Conservation (phyloP, 2,888 invertebrate genomes). For the Isoperla grammatica region DNA sequence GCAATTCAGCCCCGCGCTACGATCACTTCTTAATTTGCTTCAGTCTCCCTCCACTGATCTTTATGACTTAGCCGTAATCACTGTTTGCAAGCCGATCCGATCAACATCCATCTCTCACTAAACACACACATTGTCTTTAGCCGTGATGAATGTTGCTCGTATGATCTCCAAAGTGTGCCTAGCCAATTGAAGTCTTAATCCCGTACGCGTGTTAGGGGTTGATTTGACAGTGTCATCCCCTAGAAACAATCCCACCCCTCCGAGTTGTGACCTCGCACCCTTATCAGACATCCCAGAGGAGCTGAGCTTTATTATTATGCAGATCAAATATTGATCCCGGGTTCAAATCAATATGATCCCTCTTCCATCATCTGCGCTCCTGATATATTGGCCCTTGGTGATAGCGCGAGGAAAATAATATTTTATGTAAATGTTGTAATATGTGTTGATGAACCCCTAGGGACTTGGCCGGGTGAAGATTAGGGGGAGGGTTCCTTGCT, state of each 20-base stretch:
- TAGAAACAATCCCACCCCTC: constrained; percentile 1
- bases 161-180: constrained; percentile 5
- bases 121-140: constrained; percentile 26
- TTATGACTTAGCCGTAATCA: no score
- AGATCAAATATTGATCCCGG: constrained; percentile 47
- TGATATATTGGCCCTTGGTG: constrained; percentile 9
- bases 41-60: no score
- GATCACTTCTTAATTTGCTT: no score
- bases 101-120: constrained; percentile 16
- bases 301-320: constrained; percentile 45
- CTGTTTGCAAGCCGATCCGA: constrained; percentile 10
- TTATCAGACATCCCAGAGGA: constrained; percentile 25
- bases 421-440: constrained; percentile 32
- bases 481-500: not conserved
- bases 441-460: constrained; percentile 26
- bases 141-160: constrained; percentile 26
- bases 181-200: constrained; percentile 16
- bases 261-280: constrained; percentile 3
- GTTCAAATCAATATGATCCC: constrained; percentile 41
- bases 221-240: constrained; percentile 23
- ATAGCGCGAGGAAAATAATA: constrained; percentile 29
- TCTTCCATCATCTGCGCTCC: not conserved
- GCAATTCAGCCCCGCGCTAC: no score
- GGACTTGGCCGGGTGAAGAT: not conserved
- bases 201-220: constrained; percentile 24